phyloP scores from a whole-genome alignment of 2,888 invertebrate species.

The Ornithoptera alexandrae region DNA sequence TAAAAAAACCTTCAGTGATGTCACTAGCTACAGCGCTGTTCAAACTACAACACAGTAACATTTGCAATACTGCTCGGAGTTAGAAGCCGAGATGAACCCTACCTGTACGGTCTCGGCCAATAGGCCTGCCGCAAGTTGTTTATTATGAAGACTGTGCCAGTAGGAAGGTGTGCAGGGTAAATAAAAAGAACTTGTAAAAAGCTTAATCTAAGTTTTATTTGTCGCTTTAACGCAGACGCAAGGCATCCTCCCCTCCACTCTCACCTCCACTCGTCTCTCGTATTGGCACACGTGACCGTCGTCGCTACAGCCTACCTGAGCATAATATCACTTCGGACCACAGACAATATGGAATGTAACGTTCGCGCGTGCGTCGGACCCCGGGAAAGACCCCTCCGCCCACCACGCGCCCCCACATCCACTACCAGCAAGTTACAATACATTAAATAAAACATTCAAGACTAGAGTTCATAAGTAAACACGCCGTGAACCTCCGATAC shows the following conservation, averaged over 20 bases:
- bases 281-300: conserved; percentile 77
- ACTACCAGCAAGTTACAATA: conserved; percentile 53
- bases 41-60: too few species aligned
- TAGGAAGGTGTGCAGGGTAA: conserved; percentile 29
- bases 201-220: conserved; percentile 78
- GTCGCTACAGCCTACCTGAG: conserved; percentile 52
- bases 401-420: conserved; percentile 47
- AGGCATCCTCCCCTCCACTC: conserved; percentile 64
- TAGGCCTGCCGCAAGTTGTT: too few species aligned
- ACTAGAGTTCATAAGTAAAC: conserved; percentile 75
- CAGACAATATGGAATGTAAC: conserved; percentile 66
- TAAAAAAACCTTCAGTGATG: too few species aligned
- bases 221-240: conserved; percentile 78
- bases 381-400: conserved; percentile 23
- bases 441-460: conserved; percentile 62
- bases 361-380: conserved; percentile 58
- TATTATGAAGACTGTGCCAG: too few species aligned
- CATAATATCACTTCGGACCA: conserved; percentile 61
- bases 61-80: too few species aligned
- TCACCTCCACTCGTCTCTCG: conserved; percentile 40
- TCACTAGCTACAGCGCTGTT: too few species aligned
- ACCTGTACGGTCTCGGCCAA: too few species aligned
- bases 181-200: conserved; percentile 64
- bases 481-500: conserved; percentile 60
- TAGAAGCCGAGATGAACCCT: too few species aligned